Evolutionary conservation across 2,888 invertebrate species (phyloP).

Genomic region (Dione juno): DNA sequence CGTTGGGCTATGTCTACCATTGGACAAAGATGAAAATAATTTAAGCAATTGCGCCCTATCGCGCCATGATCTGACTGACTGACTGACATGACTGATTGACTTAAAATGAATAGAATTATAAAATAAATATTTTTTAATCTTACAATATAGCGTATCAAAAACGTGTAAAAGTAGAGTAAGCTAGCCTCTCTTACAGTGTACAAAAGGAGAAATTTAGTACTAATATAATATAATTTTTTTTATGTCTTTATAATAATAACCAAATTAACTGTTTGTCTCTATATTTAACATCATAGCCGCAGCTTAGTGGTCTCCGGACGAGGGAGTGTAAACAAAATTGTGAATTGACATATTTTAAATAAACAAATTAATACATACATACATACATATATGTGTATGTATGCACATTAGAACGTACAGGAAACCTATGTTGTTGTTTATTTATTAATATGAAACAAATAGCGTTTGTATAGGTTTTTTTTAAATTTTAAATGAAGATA

Average conservation of each 20-base stretch:
- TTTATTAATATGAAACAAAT: conserved; percentile 13
- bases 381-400: not conserved
- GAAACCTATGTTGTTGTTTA: conserved; percentile 38
- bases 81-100: no score
- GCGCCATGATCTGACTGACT: no score
- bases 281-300: conserved; percentile 19
- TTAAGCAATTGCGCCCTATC: no score
- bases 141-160: not conserved
- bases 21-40: no score
- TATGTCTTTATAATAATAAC: not conserved
- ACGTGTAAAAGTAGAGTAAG: no score
- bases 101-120: not conserved
- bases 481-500: not conserved
- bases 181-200: no score
- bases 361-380: conserved; percentile 42
- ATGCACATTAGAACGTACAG: conserved; percentile 33
- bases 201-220: not conserved
- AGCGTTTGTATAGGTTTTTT: not conserved
- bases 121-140: not conserved
- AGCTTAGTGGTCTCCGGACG: conserved; percentile 38
- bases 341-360: conserved; percentile 35
- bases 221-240: not conserved
- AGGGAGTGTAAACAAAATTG: conserved; percentile 42
- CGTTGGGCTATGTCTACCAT: not conserved
- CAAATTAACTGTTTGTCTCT: not conserved